Base-by-base conservation (phyloP, 2,113 vertebrate species). In the Psilopogon haemacephalus region DNA sequence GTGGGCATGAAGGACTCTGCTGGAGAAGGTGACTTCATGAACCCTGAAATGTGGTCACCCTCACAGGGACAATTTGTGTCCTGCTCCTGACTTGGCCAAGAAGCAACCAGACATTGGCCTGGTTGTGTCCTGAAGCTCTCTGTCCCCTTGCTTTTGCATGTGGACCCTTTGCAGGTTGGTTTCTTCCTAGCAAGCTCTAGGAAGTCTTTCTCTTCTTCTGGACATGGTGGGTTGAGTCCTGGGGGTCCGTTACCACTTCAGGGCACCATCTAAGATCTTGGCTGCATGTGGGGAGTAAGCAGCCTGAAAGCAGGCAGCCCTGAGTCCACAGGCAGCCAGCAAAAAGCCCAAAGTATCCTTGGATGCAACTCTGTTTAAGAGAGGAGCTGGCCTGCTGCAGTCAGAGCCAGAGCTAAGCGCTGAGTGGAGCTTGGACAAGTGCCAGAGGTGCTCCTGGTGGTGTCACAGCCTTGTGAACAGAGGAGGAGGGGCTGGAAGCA, bases 11-110 rank as follows among this genome's bases (percentile, higher is more conserved):
- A 93, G 76, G 89, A 80, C 18, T 77, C 84, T 2, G 5, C 8
- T 4, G 75, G 55, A n/a, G 95, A 91, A 42, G 95, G 97, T 96
- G 65, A 68, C 67, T 71, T 20, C 8, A 9, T 33, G 27, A 33
- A 55, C 46, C 24, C 3, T 30, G 24, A 64, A 44, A 12, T 5
- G 19, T n/a, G 21, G 33, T 26, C 23, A n/a, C 40, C 33, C 32
- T 9, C 42, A 15, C 4, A 12, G 58, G 55, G 42, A 50, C 14
- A 58, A 38, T 40, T 0, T 6, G 46, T 65, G 60, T 35, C 30
- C 40, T 62, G 44, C 38, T 75, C n/a, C 64, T 35, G 46, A 44
- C 54, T 64, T 68, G 19, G 67, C 67, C 70, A 38, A n/a, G 28
- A 56, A 58, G 68, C 59, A 71, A 40, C 28, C 37, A 44, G 37